These are phyloP conservation scores for Siniperca obscura DNA, from an alignment of 2,797 vertebrate species.

Conservation along the genomic window DNA sequence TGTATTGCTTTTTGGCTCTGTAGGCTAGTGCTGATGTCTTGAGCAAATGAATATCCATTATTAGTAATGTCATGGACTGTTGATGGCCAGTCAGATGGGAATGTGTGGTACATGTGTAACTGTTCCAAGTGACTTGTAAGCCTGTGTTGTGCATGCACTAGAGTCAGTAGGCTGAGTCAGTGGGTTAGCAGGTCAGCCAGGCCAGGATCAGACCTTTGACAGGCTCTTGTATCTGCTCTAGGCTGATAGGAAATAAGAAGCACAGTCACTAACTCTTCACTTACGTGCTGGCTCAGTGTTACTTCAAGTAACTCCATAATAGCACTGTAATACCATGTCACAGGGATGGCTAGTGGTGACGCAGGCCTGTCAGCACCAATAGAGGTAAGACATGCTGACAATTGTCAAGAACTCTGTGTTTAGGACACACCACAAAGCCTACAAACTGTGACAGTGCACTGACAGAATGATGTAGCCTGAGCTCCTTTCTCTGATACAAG, in stretches of 20 bases:
- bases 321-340: conserved; percentile 50
- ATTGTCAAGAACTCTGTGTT: conserved; percentile 47
- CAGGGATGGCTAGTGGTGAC: conserved; percentile 48
- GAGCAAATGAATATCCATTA: conserved; percentile 20
- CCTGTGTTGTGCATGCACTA: conserved; percentile 26
- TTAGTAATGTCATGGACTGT: conserved; percentile 15
- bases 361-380: conserved; percentile 60
- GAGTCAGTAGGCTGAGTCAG: conserved; percentile 59
- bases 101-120: conserved; percentile 34
- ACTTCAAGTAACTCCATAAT: conserved; percentile 39
- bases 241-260: conserved; percentile 45
- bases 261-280: conserved; percentile 35
- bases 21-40: background rate
- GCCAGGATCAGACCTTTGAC: conserved; percentile 59
- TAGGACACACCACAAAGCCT: conserved; percentile 47
- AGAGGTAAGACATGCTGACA: conserved; percentile 62
- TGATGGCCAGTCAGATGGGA: conserved; percentile 37
- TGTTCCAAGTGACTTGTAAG: conserved; percentile 52
- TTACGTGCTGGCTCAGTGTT: conserved; percentile 37
- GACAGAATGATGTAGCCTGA: conserved; percentile 14
- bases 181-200: conserved; percentile 78
- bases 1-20: background rate
- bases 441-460: conserved; percentile 35
- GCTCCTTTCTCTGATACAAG: conserved; percentile 8
- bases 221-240: conserved; percentile 47